Conservation (phyloP, 1,140 invertebrate species). For the Sycophaga agraensis region DNA sequence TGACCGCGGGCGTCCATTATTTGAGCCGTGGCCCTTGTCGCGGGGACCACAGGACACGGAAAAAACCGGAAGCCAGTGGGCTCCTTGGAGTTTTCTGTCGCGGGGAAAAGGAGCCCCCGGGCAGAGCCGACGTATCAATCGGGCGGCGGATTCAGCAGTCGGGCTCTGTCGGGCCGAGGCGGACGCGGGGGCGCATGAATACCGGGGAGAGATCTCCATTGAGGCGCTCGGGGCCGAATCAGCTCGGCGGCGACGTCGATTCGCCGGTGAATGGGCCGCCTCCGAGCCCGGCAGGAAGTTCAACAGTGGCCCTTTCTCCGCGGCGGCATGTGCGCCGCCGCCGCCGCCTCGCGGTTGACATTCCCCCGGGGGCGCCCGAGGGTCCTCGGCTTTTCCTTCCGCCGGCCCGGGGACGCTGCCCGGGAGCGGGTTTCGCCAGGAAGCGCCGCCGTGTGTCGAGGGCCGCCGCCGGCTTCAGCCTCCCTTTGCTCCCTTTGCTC, state of each 20-base stretch:
- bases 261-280: too few relatives aligned
- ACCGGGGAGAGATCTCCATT: too few relatives aligned
- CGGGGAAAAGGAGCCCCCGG: background rate
- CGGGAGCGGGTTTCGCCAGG: slow-evolving; percentile 8
- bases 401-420: background rate
- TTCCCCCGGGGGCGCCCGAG: slow-evolving; percentile 36
- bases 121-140: background rate
- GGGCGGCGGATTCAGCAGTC: background rate
- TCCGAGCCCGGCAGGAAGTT: slow-evolving; percentile 42
- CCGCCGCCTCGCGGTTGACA: slow-evolving; percentile 36
- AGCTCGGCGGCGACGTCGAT: background rate
- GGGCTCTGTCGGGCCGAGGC: background rate
- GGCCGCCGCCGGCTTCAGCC: background rate
- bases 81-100: background rate
- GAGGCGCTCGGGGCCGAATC: background rate
- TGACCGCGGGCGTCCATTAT: too few relatives aligned
- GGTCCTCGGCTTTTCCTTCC: slow-evolving; percentile 9
- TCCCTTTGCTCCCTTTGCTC: too few relatives aligned
- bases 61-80: background rate
- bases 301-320: slow-evolving; percentile 39
- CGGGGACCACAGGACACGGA: too few relatives aligned
- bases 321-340: slow-evolving; percentile 38
- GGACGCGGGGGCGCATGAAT: too few relatives aligned
- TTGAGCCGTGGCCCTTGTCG: background rate
- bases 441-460: background rate